Conservation (phyloP, 2,113 vertebrate species). For the Actenoides hombroni region DNA sequence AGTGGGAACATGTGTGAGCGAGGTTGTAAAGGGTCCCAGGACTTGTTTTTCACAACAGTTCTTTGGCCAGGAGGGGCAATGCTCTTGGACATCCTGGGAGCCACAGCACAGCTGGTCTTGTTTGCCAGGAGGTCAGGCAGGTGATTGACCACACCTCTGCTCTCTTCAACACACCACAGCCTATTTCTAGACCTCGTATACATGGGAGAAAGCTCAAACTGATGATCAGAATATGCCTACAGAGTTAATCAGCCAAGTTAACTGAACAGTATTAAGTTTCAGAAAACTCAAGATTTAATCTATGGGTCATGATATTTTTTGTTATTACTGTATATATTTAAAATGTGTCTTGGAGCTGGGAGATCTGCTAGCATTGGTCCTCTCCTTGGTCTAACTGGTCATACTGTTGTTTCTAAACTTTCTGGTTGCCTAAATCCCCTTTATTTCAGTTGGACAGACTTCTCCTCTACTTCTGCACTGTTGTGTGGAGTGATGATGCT, state of each 20-base stretch:
- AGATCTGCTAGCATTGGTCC: not conserved
- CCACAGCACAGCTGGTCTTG: fast-evolving
- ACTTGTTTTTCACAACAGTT: not conserved
- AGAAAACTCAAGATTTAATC: not conserved
- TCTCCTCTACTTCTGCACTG: not conserved
- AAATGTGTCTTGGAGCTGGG: not conserved
- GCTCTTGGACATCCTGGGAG: not conserved
- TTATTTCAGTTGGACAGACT: not conserved
- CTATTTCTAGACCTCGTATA: not conserved
- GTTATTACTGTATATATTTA: not conserved
- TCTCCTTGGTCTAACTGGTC: not conserved
- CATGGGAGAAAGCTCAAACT: not conserved
- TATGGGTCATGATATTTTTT: not conserved
- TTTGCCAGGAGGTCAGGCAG: not conserved
- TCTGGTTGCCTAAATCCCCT: not conserved
- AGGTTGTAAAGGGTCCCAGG: not conserved
- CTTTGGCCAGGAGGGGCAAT: fast-evolving
- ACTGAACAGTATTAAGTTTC: not conserved
- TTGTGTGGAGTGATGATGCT: not conserved
- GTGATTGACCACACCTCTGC: not conserved
- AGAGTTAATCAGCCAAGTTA: not conserved
- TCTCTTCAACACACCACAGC: not conserved
- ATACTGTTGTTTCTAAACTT: not conserved
- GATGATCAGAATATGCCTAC: not conserved
- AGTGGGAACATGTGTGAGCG: fast-evolving